Evolutionary conservation across 2,888 invertebrate species (phyloP), one percentile per base, ranked within the genome.

Genomic region (Acrocyrtus sp.): DNA sequence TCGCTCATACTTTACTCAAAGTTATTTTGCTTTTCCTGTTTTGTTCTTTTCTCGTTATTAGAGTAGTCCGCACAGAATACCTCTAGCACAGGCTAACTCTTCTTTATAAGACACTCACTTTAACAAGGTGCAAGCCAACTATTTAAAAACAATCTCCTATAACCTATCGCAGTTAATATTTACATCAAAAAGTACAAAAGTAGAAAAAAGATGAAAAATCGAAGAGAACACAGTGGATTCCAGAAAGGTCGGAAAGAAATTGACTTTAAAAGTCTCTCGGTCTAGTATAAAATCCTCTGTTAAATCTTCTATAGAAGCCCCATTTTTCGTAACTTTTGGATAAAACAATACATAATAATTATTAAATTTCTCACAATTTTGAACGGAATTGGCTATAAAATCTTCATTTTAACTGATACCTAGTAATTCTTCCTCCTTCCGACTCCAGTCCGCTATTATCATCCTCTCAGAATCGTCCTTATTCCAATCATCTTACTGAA

Each of bases 171-270:
- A 12, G 34, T 34, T 34, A n/a, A n/a, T n/a, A n/a, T 45, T 45
- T 17, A 45, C 15, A 17, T 45, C n/a, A 17, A n/a, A n/a, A 61
- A 61, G 53, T 72, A 72, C 66, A 72, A 72, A 72, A 72, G 72
- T 72, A 72, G 48, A 72, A 72, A 72, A 72, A 63, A 65, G 65
- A 58, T 60, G 48, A 66, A 72, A 72, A 65, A 57, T 57, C 63
- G 34, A 12, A 51, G 45, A 45, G 70, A 50, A 48, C 61, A 61
- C 62, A 17, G 48, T 58, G 17, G 50, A 22, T 29, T 17, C 17
- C 22, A 39, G 15, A 51, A 51, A 17, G 22, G 22, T 34, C 34
- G 17, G 17, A n/a, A 48, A 10, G 12, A 48, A 22, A 22, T 12
- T 21, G 15, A 10, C 10, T 22, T 48, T 48, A 39, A 12, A 39